Evolutionary conservation across 1,140 invertebrate species (phyloP), one percentile per base, ranked within the genome.

Genomic region (Aphaenogaster floridana): DNA sequence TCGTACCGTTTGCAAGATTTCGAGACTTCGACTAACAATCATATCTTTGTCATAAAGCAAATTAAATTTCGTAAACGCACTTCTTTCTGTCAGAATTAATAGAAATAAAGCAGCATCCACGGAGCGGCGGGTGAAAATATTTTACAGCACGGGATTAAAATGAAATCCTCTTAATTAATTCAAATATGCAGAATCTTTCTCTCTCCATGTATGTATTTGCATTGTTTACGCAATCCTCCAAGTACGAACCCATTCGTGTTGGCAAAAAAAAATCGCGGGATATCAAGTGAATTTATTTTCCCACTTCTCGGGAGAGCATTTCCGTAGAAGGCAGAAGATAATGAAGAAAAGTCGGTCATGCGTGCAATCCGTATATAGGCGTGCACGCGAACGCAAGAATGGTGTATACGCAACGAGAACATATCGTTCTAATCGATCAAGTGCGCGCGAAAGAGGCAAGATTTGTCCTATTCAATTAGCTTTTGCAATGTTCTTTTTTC

Each of bases 401-500:
- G 34, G 48, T 2, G 72, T 48, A 39, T n/a, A n/a, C n/a, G 39
- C 52, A 39, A 74, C 39, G 21, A 13, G 17, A 59, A 48, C 48
- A n/a, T 59, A 42, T 78, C 72, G 83, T 64, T 17, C 71, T 85
- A 64, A 79, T 86, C 83, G 74, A 86, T 79, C 83, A 71, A 85
- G 28, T 34, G 15, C 42, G 42, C 36, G 11, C 17, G 64, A 77
- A 45, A 68, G 8, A 36, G 11, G n/a, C 63, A 39, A 64, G 15
- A 66, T 15, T 42, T 42, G 68, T 63, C 57, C 68, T 61, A 57
- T 66, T 59, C 59, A 84, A 57, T 80, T 64, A 89, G 72, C 64
- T 77, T 68, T 71, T 50, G 71, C 79, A 88, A 89, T 89, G 88
- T 63, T 72, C 86, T 77, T 80, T 84, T 88, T 88, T 57, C 79